Evolutionary conservation across 2,797 vertebrate genomes (phyloP), one percentile per base, ranked within the genome.

Genomic region (Arrhamphus sclerolepis): DNA sequence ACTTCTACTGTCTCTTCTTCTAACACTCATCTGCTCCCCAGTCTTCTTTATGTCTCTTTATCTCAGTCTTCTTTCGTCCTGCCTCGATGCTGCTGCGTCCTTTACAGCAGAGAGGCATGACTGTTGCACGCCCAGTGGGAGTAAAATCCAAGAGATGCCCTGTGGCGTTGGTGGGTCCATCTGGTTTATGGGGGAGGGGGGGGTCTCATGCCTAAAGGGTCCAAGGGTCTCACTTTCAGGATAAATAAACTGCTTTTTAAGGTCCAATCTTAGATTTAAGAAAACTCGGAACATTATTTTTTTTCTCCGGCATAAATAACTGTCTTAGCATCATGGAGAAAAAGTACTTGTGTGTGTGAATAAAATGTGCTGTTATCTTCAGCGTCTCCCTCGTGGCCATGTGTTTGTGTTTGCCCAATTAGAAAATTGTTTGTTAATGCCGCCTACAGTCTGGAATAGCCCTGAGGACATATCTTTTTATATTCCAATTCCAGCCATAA

Each of bases 361-460:
- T 78, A 48, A 67, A 75, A 57, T 9, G 29, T 31, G 24, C 26
- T 70, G 46, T 74, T 76, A 31, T 77, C 64, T 79, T 53, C 49
- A 55, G 40, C 38, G 31, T 41, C 29, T 85, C 79, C 74, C 82
- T 67, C 1, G 55, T 69, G 80, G 42, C 70, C 20, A 24, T 19
- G 55, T 76, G 59, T 83, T 77, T 77, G 41, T 69, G 62, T 72
- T 66, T 48, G 64, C 64, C 60, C 77, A 81, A 86, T 81, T 85
- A 82, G 57, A 57, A 75, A 85, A 72, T 65, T 65, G 68, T 78
- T 84, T 84, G 70, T 78, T 80, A 78, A 83, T 76, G 76, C 80
- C 53, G 68, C 56, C 71, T 61, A 59, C 65, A 67, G 68, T 70
- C 68, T 62, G 60, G 57, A 74, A 29, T 46, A 61, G 73, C 77